These are phyloP conservation scores for Bos indicus DNA, from an alignment of 2,113 vertebrate species.

Conservation along the genomic window DNA sequence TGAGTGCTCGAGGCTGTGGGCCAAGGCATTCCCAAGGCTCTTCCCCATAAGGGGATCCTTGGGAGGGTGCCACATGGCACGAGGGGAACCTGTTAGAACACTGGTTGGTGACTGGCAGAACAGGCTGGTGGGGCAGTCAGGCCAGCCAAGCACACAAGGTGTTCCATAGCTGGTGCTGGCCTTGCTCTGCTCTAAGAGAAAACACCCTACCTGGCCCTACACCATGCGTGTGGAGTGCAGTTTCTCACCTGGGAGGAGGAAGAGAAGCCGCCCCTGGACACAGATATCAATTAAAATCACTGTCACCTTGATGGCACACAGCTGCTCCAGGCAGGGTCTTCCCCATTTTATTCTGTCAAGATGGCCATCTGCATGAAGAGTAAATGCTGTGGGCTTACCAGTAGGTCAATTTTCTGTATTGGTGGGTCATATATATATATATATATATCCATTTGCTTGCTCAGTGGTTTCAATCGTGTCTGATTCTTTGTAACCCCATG, in stretches of 20 bases:
- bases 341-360: neutral
- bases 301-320: neutral
- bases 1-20: neutral
- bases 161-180: neutral
- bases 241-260: neutral
- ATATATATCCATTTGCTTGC: neutral
- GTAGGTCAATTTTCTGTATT: neutral
- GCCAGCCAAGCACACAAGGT: neutral
- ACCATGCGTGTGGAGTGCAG: fast-evolving
- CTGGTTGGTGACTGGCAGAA: neutral
- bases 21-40: neutral
- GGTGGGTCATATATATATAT: neutral
- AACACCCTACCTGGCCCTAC: neutral
- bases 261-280: neutral
- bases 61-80: neutral
- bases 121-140: neutral
- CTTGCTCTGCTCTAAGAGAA: neutral
- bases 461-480: neutral
- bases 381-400: neutral
- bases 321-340: neutral
- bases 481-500: neutral
- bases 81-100: neutral
- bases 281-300: neutral
- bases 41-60: neutral
- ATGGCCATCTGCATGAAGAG: neutral